A percentile compares a stretch with the other conserved stretches of the same genome.
Evolutionary conservation across 2,113 vertebrate genomes (phyloP).

Genomic region (Cygnus atratus): DNA sequence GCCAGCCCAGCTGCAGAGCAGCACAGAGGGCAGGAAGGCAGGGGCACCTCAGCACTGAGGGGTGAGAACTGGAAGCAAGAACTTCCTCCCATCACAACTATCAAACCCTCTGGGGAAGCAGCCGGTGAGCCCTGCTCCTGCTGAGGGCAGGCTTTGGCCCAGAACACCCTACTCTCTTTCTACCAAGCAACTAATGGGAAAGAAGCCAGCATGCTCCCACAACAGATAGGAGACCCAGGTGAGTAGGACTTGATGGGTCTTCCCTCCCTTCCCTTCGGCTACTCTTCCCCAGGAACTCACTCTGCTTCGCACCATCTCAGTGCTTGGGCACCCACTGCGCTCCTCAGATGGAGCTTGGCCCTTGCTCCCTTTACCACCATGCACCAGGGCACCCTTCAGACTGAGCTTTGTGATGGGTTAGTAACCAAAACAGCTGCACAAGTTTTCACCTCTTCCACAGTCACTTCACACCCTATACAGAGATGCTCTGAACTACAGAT

Average conservation of each 20-base stretch:
- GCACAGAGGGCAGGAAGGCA: not conserved
- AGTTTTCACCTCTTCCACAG: not conserved
- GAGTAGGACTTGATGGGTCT: fast-evolving
- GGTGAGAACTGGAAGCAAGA: not conserved
- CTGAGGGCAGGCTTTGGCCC: not conserved
- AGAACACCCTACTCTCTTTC: not conserved
- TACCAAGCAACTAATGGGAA: not conserved
- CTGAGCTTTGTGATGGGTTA: not conserved
- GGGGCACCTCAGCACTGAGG: not conserved
- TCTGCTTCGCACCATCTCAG: not conserved
- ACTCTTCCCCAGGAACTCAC: not conserved
- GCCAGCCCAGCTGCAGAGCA: not conserved
- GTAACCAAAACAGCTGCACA: not conserved
- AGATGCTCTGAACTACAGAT: not conserved
- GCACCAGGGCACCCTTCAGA: not conserved
- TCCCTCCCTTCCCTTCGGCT: not conserved
- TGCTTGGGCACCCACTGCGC: not conserved
- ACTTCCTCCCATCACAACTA: not conserved
- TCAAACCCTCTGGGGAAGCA: not conserved
- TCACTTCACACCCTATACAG: not conserved
- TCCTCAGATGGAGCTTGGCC: not conserved
- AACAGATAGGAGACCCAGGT: not conserved
- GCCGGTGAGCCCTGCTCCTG: not conserved
- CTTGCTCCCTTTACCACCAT: not conserved
- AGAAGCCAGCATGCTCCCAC: not conserved